Base-by-base conservation (phyloP, 1,140 invertebrate genomes). In the Calycopis cecrops region DNA sequence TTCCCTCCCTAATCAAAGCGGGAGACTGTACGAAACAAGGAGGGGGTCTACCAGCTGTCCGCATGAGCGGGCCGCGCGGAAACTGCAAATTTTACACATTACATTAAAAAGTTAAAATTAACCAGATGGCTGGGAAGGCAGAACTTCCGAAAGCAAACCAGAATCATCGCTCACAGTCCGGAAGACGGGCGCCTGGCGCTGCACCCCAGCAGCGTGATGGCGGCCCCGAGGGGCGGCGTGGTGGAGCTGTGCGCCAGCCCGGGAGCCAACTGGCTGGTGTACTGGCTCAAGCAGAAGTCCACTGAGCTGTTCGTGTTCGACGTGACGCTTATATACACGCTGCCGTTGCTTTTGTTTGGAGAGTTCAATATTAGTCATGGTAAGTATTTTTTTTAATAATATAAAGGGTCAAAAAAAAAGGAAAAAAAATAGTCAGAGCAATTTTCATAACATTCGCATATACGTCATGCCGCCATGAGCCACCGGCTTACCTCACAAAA, bases 341-440 rank as follows among this genome's bases (percentile, higher is more conserved):
- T 88, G 55, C 86, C 87, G 3, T 57, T 88, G 37, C 49, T 88
- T n/a, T 88, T 88, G 59, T 88, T 88, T 52, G 86, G 86, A 1
- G 82, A 85, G 49, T 68, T 85, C 40, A 66, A 62, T 10, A 60
- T 83, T 8, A 62, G 51, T 34, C 59, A 73, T 35, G 69, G 81
- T 86, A 64, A 67, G 64, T 40, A 21, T 33, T 56, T 11, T 40
- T 4, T 21, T 40, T 11, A 10, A 12, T 21, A 38, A n/a, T 18
- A 14, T 34, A n/a, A n/a, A n/a, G n/a, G n/a, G n/a, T 3, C 1
- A 1, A 48, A 18, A 21, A 0, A 9, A 10, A 11, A n/a, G 34
- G 34, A 35, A 6, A 6, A 35, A 35, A 35, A 35, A 35, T 35
- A 35, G 34, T 6, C 9, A 35, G n/a, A n/a, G n/a, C n/a, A n/a